Conservation (phyloP, 92 coral and sea anemone species). For the Bergia puertoricense region DNA sequence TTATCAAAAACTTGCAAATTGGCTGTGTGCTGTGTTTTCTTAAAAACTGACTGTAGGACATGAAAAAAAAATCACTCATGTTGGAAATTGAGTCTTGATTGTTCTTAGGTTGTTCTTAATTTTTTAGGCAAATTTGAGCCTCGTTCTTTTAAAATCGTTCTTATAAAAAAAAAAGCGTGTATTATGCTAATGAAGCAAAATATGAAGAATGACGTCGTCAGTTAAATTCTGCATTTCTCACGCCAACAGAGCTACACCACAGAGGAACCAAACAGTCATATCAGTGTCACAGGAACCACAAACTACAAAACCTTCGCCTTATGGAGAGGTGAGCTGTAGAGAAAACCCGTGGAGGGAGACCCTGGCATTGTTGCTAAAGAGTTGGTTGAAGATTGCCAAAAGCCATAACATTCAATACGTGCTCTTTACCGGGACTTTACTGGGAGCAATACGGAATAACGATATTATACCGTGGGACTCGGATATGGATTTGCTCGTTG, state of each 20-base stretch:
- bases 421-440: slow-evolving; percentile 66
- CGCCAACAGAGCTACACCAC: neutral
- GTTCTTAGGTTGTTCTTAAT: too few species aligned
- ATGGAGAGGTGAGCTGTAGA: slow-evolving; percentile 64
- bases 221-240: neutral
- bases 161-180: too few species aligned
- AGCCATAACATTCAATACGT: slow-evolving; percentile 67
- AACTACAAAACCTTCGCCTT: slow-evolving; percentile 3
- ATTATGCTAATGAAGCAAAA: too few species aligned
- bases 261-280: too few species aligned
- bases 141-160: too few species aligned
- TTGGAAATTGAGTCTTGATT: too few species aligned
- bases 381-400: slow-evolving; percentile 63
- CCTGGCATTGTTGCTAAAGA: slow-evolving; percentile 50
- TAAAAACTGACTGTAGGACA: too few species aligned
- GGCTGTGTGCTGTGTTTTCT: too few species aligned
- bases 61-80: too few species aligned
- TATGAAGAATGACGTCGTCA: neutral
- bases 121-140: too few species aligned
- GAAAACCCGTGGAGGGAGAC: slow-evolving; percentile 60
- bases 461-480: slow-evolving; percentile 88
- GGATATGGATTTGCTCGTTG: slow-evolving; percentile 73
- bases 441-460: slow-evolving; percentile 76
- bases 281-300: neutral
- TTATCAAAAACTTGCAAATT: too few species aligned